phyloP scores from a whole-genome alignment of 23 tunicate genomes.

The Corella eumyota region DNA sequence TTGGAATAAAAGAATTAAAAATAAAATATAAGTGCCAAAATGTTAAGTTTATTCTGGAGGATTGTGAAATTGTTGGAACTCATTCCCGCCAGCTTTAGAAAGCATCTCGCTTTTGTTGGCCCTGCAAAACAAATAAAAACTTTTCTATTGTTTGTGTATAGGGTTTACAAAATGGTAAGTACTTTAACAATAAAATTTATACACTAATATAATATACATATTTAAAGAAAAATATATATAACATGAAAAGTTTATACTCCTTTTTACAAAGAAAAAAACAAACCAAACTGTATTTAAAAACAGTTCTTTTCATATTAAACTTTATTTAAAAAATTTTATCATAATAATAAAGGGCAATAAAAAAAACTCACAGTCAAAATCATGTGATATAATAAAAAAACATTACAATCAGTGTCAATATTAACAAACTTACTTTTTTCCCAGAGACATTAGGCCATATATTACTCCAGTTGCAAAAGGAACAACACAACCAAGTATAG shows the following conservation, averaged over 20 bases:
- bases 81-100: constrained; percentile 20
- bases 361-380: too few relatives aligned
- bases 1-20: neutral
- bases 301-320: neutral
- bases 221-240: too few relatives aligned
- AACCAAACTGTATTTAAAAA: neutral
- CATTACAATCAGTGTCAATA: too few relatives aligned
- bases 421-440: constrained; percentile 87
- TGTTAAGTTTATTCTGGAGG: neutral
- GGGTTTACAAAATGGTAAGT: too few relatives aligned
- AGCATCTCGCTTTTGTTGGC: constrained; percentile 23
- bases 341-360: too few relatives aligned
- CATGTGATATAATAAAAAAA: too few relatives aligned
- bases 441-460: constrained; percentile 85
- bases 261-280: too few relatives aligned
- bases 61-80: constrained; percentile 7
- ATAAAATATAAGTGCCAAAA: neutral
- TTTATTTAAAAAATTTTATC: neutral
- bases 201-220: too few relatives aligned
- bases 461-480: constrained; percentile 93
- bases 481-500: constrained; percentile 51
- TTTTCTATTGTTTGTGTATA: too few relatives aligned
- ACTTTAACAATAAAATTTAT: too few relatives aligned
- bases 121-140: neutral
- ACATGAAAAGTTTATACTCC: too few relatives aligned